Conservation (phyloP, 1,140 invertebrate genomes). For the Phthorimaea operculella region DNA sequence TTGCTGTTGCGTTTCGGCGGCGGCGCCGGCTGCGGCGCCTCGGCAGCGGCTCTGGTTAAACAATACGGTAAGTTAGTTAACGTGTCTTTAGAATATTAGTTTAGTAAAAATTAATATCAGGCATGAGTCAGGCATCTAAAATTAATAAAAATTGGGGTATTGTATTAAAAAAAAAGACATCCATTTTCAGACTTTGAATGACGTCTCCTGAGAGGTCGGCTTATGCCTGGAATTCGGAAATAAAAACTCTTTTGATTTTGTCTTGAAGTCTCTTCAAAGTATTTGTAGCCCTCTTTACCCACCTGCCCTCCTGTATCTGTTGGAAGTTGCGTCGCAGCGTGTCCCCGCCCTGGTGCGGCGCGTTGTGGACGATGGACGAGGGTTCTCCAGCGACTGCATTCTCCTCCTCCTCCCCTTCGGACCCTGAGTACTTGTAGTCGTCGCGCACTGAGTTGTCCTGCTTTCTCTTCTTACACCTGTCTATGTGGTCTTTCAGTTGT, state of each 20-base stretch:
- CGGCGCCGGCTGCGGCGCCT: constrained; percentile 65
- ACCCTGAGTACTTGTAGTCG: constrained; percentile 86
- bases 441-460: constrained; percentile 86
- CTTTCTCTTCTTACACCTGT: constrained; percentile 95
- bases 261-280: no score
- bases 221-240: no score
- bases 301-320: constrained; percentile 92
- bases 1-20: constrained; percentile 69
- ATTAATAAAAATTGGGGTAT: no score
- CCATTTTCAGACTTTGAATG: no score
- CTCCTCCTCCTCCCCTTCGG: constrained; percentile 91
- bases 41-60: not conserved
- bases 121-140: no score
- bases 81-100: not conserved
- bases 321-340: constrained; percentile 96
- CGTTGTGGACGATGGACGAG: constrained; percentile 87
- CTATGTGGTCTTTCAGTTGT: constrained; percentile 99
- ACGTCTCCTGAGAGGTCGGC: no score
- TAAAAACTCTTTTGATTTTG: no score
- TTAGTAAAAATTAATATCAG: no score
- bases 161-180: no score
- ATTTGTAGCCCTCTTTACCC: no score
- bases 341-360: constrained; percentile 79
- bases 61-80: not conserved
- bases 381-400: constrained; percentile 86